Percentiles rank a stretch among this genome's conserved stretches.
Conservation (phyloP, 1,140 invertebrate species). For the Cotesia typhae region DNA sequence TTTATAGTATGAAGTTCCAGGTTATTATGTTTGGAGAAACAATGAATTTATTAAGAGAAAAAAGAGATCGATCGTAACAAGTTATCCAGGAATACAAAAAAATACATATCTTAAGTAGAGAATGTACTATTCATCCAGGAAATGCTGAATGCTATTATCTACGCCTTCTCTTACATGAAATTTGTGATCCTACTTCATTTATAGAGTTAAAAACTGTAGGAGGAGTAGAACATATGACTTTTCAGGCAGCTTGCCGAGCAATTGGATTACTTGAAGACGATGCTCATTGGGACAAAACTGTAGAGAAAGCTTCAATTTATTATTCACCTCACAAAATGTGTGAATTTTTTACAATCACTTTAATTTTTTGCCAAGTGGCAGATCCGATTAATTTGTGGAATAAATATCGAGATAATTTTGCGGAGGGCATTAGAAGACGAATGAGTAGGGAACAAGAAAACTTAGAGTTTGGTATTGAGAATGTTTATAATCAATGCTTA, state of each 20-base stretch:
- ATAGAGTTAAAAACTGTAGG: conserved; percentile 49
- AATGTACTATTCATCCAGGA: conserved; percentile 58
- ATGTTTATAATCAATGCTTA: conserved; percentile 11
- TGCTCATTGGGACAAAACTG: conserved; percentile 45
- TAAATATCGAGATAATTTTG: conserved; percentile 19
- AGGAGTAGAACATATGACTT: conserved; percentile 18
- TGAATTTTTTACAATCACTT: conserved; percentile 35
- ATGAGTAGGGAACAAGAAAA: not conserved
- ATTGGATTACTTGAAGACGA: conserved; percentile 53
- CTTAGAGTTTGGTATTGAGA: not conserved
- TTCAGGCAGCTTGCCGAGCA: conserved; percentile 22
- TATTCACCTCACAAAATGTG: conserved; percentile 27
- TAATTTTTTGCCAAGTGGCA: conserved; percentile 35
- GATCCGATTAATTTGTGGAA: conserved; percentile 28
- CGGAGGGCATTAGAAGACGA: not conserved
- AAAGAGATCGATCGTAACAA: conserved; percentile 43
- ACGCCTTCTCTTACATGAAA: conserved; percentile 47
- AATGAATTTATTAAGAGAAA: conserved; percentile 32
- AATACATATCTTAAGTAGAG: conserved; percentile 48
- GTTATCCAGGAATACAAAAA: conserved; percentile 44
- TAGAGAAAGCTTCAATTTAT: conserved; percentile 29
- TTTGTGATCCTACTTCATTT: conserved; percentile 50
- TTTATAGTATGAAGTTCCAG: conserved; percentile 15
- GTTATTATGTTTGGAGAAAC: conserved; percentile 10
- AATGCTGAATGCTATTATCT: conserved; percentile 60